Evolutionary conservation across 2,797 vertebrate species (phyloP), one percentile per base, ranked within the genome.

Genomic region (Mormyrus proboscirostris): DNA sequence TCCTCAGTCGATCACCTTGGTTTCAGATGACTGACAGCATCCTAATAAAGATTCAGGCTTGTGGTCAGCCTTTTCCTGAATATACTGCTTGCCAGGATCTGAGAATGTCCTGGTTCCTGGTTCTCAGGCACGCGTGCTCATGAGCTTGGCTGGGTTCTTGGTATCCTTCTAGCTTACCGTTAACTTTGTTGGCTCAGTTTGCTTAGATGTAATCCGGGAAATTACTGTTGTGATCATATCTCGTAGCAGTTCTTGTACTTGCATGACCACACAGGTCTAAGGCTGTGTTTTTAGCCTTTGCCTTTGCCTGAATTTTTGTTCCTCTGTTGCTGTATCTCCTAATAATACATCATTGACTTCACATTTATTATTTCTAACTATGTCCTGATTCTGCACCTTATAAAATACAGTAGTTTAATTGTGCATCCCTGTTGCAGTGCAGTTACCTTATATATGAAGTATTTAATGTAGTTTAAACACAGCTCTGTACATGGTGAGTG

Each of bases 11-110:
- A 22, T 82, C 50, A 5, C 50, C 47, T 82, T 41, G 73, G 25
- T 47, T 50, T 89, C 57, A 86, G 44, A 49, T 86, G 29, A 86
- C 59, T 85, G 44, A 86, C 53, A 89, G 22, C 88, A 86, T 89
- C 47, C 82, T 9, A 59, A 89, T 86, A 44, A 85, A 73, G 7
- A 65, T 55, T 47, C 83, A 41, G 22, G 38, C 41, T 82, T 82
- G 76, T 47, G 76, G 76, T 44, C 76, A 82, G 76, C 7, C 19
- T 1, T 82, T 47, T 82, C 41, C 19, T 47, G 41, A 44, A 82
- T 47, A 22, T n/a, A n/a, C 14, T 82, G 38, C 76, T 12, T 82
- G 38, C 76, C 76, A n/a, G 76, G 38, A 41, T 44, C 76, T 44
- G 7, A 82, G 73, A n/a, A 79, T n/a, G 7, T 47, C 57, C 44